A percentile compares a stretch with the other conserved stretches of the same genome.
These are phyloP conservation scores for Dysmachus trigonus DNA, from an alignment of 2,888 invertebrate species.

Conservation along the genomic window DNA sequence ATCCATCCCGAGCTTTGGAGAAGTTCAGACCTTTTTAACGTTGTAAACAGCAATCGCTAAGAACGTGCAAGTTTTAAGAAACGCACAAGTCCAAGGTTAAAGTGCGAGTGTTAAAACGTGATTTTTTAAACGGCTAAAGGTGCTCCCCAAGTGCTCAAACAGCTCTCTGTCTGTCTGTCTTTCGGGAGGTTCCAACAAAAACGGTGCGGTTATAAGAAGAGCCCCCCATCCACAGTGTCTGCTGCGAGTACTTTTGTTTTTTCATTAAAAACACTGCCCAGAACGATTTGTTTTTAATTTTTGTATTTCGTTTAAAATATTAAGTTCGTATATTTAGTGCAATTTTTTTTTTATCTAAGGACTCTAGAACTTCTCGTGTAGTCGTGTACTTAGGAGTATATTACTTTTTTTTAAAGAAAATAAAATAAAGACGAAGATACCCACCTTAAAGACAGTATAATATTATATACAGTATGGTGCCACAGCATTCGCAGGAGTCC, in stretches of 20 bases:
- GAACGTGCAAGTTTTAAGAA: constrained; percentile 17
- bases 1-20: background rate
- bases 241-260: background rate
- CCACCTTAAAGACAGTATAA: background rate
- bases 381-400: background rate
- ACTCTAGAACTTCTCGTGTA: background rate
- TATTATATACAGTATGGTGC: constrained; percentile 54
- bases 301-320: background rate
- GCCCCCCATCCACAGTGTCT: background rate
- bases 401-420: no score
- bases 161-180: background rate
- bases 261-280: background rate
- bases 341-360: background rate
- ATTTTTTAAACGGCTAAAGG: background rate
- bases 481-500: constrained; percentile 58
- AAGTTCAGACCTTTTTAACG: background rate
- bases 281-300: background rate
- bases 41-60: background rate
- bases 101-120: constrained; percentile 18
- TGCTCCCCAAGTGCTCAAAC: background rate
- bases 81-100: constrained; percentile 24
- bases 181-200: background rate
- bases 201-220: background rate
- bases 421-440: background rate
- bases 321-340: background rate